A percentile compares a stretch with the other conserved stretches of the same genome.
Conservation (phyloP, 2,797 vertebrate genomes). For the Sebastiscus tertius region DNA sequence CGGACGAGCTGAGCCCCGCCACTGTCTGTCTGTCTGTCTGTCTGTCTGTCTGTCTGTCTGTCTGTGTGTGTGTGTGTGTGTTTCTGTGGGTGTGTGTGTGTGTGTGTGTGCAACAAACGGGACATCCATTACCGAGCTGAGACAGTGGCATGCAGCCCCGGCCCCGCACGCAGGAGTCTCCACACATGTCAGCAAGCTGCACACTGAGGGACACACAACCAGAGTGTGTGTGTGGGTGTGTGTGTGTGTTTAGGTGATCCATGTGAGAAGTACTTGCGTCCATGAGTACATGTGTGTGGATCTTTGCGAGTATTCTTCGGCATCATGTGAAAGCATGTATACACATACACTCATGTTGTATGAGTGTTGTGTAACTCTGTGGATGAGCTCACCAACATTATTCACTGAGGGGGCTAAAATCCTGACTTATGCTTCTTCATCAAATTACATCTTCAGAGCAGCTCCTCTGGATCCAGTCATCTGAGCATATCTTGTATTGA, state of each 20-base stretch:
- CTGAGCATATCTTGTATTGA: background rate
- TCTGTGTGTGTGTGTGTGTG: constrained; percentile 45
- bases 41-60: constrained; percentile 28
- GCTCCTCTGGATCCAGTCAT: background rate
- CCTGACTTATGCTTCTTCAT: background rate
- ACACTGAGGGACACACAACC: constrained; percentile 55
- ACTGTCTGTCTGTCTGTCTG: constrained; percentile 57
- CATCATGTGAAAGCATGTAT: background rate
- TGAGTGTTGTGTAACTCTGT: background rate
- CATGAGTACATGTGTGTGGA: background rate
- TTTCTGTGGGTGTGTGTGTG: constrained; percentile 12
- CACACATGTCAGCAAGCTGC: constrained; percentile 70
- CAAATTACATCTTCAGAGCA: background rate
- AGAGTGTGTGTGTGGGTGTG: constrained; percentile 12
- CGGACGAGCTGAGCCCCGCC: constrained; percentile 50
- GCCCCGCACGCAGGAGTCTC: constrained; percentile 50
- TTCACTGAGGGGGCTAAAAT: background rate
- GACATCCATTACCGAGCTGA: constrained; percentile 68
- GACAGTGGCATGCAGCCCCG: constrained; percentile 67
- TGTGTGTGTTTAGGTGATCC: constrained; percentile 34
- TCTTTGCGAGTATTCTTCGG: background rate
- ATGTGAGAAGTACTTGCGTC: constrained; percentile 4
- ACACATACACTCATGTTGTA: background rate
- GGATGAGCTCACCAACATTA: constrained; percentile 1
- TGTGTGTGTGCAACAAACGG: constrained; percentile 48